Evolutionary conservation across 1,140 invertebrate genomes (phyloP).

Genomic region (Nasonia giraulti): DNA sequence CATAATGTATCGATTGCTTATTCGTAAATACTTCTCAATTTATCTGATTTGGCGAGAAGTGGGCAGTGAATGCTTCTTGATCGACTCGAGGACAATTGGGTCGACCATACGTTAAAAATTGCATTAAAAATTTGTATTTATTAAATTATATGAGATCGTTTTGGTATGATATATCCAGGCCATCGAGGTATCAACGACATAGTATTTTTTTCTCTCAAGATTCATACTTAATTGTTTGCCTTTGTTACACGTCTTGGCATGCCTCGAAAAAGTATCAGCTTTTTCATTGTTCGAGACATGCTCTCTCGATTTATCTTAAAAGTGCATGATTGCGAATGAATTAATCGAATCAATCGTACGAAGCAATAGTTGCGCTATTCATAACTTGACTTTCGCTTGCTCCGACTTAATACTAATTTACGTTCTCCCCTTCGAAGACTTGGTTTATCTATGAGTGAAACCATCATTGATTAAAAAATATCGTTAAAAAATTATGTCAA

Average conservation of each 20-base stretch:
- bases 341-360: slow-evolving; percentile 49
- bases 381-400: slow-evolving; percentile 46
- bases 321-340: slow-evolving; percentile 42
- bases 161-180: slow-evolving; percentile 72
- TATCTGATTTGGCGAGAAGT: slow-evolving; percentile 34
- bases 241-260: slow-evolving; percentile 11
- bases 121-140: slow-evolving; percentile 64
- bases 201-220: not conserved
- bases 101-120: slow-evolving; percentile 67
- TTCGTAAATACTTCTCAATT: slow-evolving; percentile 33
- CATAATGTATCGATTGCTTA: slow-evolving; percentile 35
- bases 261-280: slow-evolving; percentile 13
- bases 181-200: slow-evolving; percentile 61
- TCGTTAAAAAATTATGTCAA: slow-evolving; percentile 6
- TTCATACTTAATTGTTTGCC: slow-evolving; percentile 16
- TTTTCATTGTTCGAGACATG: slow-evolving; percentile 25
- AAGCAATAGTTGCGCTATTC: slow-evolving; percentile 30
- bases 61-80: slow-evolving; percentile 51
- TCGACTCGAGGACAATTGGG: slow-evolving; percentile 50
- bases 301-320: not conserved
- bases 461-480: slow-evolving; percentile 13
- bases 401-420: slow-evolving; percentile 47
- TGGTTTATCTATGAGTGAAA: slow-evolving; percentile 25
- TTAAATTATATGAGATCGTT: slow-evolving; percentile 71
- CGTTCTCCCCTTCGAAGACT: not conserved